Percentiles rank a stretch among this genome's conserved stretches.
phyloP scores from a whole-genome alignment of 1,140 invertebrate species.

The Heliconius nattereri region DNA sequence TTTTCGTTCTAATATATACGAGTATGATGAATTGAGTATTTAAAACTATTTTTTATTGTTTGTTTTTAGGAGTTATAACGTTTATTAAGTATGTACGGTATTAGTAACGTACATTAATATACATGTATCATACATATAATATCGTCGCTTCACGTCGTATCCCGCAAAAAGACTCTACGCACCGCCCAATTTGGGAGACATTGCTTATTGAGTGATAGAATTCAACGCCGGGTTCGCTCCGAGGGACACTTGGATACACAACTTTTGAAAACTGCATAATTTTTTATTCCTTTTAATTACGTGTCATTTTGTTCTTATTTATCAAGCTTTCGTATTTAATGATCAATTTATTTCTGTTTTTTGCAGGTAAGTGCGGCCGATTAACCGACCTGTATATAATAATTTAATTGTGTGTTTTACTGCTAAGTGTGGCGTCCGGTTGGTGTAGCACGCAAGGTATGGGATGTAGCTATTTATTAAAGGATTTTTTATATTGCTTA shows the following conservation, averaged over 20 bases:
- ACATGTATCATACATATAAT: no score
- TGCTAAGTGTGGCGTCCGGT: constrained; percentile 34
- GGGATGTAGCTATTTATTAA: constrained; percentile 14
- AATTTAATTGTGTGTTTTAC: constrained; percentile 29
- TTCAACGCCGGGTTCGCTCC: no score
- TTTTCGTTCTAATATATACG: neutral
- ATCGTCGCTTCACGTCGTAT: no score
- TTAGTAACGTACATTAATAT: no score
- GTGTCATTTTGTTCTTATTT: neutral
- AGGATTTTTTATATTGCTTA: neutral
- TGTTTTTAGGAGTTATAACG: neutral
- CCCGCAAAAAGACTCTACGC: no score
- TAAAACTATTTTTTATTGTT: constrained; percentile 11
- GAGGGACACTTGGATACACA: no score
- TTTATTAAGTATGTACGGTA: no score
- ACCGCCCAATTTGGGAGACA: no score
- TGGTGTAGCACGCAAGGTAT: neutral
- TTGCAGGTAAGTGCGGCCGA: constrained; percentile 44
- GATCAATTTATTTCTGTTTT: constrained; percentile 22
- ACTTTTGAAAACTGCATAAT: neutral
- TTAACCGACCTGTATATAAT: constrained; percentile 6
- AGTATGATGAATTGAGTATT: neutral
- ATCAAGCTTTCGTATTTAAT: constrained; percentile 4
- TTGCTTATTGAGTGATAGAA: no score
- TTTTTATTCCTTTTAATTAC: neutral